Conservation (phyloP, 1,140 invertebrate genomes). For the Leptinotarsa undecemlineata region DNA sequence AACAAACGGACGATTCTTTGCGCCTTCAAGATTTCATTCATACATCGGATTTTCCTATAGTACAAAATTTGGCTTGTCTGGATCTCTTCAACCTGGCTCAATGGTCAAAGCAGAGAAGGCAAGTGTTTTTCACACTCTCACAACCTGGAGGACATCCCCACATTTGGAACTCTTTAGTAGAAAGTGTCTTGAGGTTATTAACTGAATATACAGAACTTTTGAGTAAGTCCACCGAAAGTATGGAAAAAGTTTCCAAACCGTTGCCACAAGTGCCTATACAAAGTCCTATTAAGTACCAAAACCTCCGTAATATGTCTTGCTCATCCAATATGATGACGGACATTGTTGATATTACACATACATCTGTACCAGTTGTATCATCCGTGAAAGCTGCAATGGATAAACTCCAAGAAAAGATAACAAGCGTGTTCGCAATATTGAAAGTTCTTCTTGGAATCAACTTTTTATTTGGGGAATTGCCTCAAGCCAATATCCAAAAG, state of each 20-base stretch:
- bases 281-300: constrained; percentile 36
- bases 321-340: constrained; percentile 12
- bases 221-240: constrained; percentile 59
- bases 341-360: constrained; percentile 34
- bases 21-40: constrained; percentile 63
- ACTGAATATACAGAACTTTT: constrained; percentile 66
- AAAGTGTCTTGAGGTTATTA: constrained; percentile 63
- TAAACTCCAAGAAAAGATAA: constrained; percentile 34
- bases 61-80: constrained; percentile 71
- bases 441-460: constrained; percentile 66
- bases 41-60: constrained; percentile 62
- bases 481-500: constrained; percentile 67
- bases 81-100: constrained; percentile 68
- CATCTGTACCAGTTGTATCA: constrained; percentile 13
- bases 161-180: constrained; percentile 74
- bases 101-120: constrained; percentile 61
- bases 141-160: constrained; percentile 78
- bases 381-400: constrained; percentile 20
- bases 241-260: constrained; percentile 23
- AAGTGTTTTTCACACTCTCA: constrained; percentile 70
- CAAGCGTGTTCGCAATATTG: constrained; percentile 25
- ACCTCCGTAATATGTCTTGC: constrained; percentile 45
- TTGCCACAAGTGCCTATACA: constrained; percentile 13
- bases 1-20: constrained; percentile 39
- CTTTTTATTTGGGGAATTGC: constrained; percentile 72